Evolutionary conservation across 2,797 vertebrate genomes (phyloP).

Genomic region (Sparus aurata): DNA sequence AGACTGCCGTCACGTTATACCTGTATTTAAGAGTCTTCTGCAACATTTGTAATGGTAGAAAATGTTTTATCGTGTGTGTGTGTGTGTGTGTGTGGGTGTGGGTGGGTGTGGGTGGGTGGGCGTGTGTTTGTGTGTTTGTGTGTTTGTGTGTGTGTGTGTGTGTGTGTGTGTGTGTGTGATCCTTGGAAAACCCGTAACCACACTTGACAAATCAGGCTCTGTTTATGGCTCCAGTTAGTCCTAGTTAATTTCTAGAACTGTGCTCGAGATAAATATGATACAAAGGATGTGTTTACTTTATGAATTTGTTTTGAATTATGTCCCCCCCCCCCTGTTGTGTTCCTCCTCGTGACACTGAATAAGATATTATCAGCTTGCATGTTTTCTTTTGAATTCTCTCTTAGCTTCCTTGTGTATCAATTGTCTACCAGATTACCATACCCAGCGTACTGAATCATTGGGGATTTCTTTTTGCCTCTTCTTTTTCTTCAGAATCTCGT

Average conservation of each 20-base stretch:
- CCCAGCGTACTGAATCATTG: background rate
- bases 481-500: slow-evolving; percentile 90
- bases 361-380: background rate
- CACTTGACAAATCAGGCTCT: background rate
- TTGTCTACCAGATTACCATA: background rate
- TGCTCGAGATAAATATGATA: background rate
- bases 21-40: background rate
- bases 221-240: background rate
- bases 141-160: background rate
- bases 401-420: background rate
- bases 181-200: slow-evolving; percentile 22
- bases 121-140: background rate
- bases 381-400: background rate
- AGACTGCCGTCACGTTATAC: background rate
- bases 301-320: background rate
- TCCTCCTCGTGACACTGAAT: background rate
- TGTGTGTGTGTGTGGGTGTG: background rate
- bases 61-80: background rate
- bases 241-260: background rate
- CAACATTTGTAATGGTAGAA: background rate
- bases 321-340: background rate
- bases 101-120: no score
- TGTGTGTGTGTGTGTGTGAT: background rate
- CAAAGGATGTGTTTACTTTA: background rate
- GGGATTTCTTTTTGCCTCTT: background rate